These are phyloP conservation scores for Meloidogyne floridensis DNA, from an alignment of 1,140 invertebrate genomes.

Conservation along the genomic window DNA sequence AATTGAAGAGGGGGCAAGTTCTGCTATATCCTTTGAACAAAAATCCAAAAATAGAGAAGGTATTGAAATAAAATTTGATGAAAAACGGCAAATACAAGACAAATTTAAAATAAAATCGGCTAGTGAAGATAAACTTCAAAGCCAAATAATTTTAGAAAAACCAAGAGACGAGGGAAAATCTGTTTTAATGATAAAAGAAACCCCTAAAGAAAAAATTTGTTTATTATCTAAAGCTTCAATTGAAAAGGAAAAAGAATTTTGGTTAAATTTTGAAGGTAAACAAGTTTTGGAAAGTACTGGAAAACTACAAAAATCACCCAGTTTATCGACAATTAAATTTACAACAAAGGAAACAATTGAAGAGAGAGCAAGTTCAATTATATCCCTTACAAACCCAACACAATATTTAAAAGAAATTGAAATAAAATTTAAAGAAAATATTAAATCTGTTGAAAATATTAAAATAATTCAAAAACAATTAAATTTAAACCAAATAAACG, in stretches of 20 bases:
- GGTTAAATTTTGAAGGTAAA: neutral
- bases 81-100: slow-evolving; percentile 9
- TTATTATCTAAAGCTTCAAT: neutral
- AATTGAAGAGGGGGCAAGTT: neutral
- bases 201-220: neutral
- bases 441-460: slow-evolving; percentile 1
- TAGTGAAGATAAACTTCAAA: neutral
- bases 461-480: neutral
- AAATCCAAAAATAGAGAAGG: neutral
- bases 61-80: slow-evolving; percentile 4
- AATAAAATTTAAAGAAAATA: slow-evolving; percentile 2
- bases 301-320: neutral
- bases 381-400: too few species aligned
- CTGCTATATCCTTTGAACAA: neutral
- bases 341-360: too few species aligned
- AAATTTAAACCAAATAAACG: neutral
- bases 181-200: neutral
- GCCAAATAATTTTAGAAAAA: neutral
- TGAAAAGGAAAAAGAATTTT: neutral
- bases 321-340: too few species aligned
- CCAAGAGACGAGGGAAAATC: neutral
- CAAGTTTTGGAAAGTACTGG: neutral
- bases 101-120: neutral
- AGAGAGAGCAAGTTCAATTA: too few species aligned
- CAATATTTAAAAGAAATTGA: neutral